phyloP scores from a whole-genome alignment of 2,888 invertebrate species.

The Entomobrya proxima region DNA sequence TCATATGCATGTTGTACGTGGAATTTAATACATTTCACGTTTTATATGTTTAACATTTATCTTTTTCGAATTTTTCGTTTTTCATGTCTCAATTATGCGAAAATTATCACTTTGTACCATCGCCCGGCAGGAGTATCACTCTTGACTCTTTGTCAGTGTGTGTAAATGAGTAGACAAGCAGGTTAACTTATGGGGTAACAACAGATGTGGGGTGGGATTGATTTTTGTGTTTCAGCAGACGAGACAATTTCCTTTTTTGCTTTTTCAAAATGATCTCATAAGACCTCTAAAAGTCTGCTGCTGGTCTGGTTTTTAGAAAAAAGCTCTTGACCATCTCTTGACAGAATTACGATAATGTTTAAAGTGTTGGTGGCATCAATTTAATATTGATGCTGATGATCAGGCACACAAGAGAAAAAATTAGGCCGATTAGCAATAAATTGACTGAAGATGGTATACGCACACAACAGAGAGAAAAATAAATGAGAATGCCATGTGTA shows the following conservation, averaged over 20 bases:
- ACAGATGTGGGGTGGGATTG: slow-evolving; percentile 15
- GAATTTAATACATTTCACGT: slow-evolving; percentile 17
- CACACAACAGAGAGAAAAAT: neutral
- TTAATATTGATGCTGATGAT: neutral
- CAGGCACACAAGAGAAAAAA: neutral
- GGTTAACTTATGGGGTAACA: slow-evolving; percentile 27
- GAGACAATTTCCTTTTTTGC: slow-evolving; percentile 33
- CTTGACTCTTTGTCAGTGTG: neutral
- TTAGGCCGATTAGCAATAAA: slow-evolving; percentile 31
- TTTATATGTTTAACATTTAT: neutral
- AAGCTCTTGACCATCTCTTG: neutral
- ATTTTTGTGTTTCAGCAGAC: neutral
- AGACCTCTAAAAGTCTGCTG: neutral
- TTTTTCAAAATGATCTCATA: neutral
- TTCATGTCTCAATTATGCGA: slow-evolving; percentile 43
- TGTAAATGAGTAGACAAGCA: slow-evolving; percentile 6
- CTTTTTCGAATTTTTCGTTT: slow-evolving; percentile 6
- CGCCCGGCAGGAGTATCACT: neutral
- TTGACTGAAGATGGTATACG: neutral
- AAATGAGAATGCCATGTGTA: neutral
- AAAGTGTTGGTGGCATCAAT: neutral
- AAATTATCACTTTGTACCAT: neutral
- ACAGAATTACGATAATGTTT: too few relatives aligned
- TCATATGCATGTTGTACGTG: neutral
- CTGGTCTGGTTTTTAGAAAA: neutral